These are phyloP conservation scores for Smittia aterrima DNA, from an alignment of 2,888 invertebrate species.

Conservation along the genomic window DNA sequence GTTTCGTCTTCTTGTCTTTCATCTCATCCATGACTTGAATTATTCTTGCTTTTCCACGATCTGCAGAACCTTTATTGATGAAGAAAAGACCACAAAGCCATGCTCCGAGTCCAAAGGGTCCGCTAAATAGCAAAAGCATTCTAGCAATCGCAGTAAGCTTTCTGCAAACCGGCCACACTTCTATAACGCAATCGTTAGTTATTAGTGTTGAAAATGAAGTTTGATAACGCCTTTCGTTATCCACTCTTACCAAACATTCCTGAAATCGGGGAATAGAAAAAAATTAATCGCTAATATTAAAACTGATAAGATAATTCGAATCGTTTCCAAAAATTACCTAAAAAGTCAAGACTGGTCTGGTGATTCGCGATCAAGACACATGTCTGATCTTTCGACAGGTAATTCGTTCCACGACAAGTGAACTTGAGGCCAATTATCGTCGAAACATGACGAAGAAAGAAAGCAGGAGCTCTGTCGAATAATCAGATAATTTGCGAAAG, in stretches of 20 bases:
- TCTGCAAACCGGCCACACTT: slow-evolving; percentile 87
- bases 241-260: slow-evolving; percentile 66
- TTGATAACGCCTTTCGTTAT: background rate
- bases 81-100: slow-evolving; percentile 82
- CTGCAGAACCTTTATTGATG: background rate
- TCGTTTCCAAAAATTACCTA: slow-evolving; percentile 60
- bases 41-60: background rate
- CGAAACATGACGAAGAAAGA: background rate
- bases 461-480: slow-evolving; percentile 63
- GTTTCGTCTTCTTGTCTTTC: slow-evolving; percentile 71
- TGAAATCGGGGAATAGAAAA: slow-evolving; percentile 48
- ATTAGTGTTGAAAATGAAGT: background rate
- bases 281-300: background rate
- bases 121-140: slow-evolving; percentile 70
- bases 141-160: slow-evolving; percentile 87
- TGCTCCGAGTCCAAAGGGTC: slow-evolving; percentile 84
- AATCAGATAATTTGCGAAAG: background rate
- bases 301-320: too few relatives aligned
- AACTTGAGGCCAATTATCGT: background rate
- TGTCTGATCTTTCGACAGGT: slow-evolving; percentile 61
- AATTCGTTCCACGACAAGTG: background rate
- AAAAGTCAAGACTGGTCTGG: slow-evolving; percentile 72
- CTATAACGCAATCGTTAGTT: background rate
- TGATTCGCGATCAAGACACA: slow-evolving; percentile 88
- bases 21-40: slow-evolving; percentile 62